Percentiles rank a stretch among this genome's conserved stretches.
Conservation (phyloP, 2,113 vertebrate genomes). For the Takifugu bimaculatus region DNA sequence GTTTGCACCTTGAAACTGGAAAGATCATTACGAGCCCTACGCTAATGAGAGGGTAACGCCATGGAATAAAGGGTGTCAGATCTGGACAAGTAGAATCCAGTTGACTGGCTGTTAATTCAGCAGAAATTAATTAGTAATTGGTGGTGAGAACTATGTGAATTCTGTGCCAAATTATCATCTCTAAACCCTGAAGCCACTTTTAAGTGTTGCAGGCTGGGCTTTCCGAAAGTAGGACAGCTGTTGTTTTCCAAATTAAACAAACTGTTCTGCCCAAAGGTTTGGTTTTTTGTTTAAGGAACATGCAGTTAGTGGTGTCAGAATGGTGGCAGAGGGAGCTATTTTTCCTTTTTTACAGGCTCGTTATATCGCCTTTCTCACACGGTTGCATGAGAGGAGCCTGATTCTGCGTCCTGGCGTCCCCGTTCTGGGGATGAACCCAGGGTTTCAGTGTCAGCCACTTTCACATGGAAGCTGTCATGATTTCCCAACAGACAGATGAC, state of each 20-base stretch:
- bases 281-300: constrained; percentile 60
- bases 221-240: constrained; percentile 42
- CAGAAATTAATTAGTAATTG: constrained; percentile 11
- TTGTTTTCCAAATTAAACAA: constrained; percentile 67
- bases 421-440: constrained; percentile 40
- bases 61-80: constrained; percentile 5
- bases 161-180: constrained; percentile 22
- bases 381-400: constrained; percentile 49
- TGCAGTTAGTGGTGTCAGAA: constrained; percentile 71
- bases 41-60: not conserved
- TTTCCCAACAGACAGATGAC: constrained; percentile 34
- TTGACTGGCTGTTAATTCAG: constrained; percentile 28
- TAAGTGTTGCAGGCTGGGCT: constrained; percentile 29
- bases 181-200: constrained; percentile 18
- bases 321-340: constrained; percentile 63
- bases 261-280: constrained; percentile 48
- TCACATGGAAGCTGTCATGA: constrained; percentile 68
- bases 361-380: constrained; percentile 48
- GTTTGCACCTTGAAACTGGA: not conserved
- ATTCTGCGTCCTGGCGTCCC: constrained; percentile 40
- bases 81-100: constrained; percentile 27
- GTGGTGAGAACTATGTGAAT: constrained; percentile 15
- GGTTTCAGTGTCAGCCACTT: constrained; percentile 49
- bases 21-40: not conserved
- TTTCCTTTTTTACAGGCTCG: constrained; percentile 57